Evolutionary conservation across 1,140 invertebrate species (phyloP).

Genomic region (Leucophenga varia): DNA sequence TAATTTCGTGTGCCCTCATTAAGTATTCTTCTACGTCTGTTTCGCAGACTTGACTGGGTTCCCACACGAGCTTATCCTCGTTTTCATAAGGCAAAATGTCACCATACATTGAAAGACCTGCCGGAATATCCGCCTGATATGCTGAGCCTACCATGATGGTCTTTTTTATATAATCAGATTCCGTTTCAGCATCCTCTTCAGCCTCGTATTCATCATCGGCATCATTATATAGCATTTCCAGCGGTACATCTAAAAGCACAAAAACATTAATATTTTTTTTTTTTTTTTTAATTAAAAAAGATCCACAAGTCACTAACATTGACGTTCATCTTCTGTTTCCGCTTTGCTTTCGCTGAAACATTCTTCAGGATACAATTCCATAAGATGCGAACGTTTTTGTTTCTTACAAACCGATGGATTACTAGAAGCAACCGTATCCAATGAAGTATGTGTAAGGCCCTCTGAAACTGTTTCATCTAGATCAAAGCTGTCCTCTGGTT

Average conservation of each 20-base stretch:
- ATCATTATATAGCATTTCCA: slow-evolving; percentile 69
- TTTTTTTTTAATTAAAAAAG: slow-evolving; percentile 35
- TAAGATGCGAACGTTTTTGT: slow-evolving; percentile 42
- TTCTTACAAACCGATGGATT: too few species aligned
- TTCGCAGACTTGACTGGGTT: slow-evolving; percentile 75
- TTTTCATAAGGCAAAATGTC: slow-evolving; percentile 94
- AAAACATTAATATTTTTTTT: too few species aligned
- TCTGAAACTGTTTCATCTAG: too few species aligned
- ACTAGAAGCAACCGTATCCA: too few species aligned
- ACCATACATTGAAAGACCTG: slow-evolving; percentile 87
- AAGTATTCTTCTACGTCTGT: slow-evolving; percentile 81
- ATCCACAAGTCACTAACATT: neutral
- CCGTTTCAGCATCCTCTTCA: slow-evolving; percentile 75
- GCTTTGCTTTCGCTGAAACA: slow-evolving; percentile 41
- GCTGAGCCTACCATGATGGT: slow-evolving; percentile 95
- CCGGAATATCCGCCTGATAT: slow-evolving; percentile 91
- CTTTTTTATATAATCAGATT: slow-evolving; percentile 61
- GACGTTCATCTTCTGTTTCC: slow-evolving; percentile 30
- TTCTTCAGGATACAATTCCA: slow-evolving; percentile 47
- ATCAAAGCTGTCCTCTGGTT: neutral
- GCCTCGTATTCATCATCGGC: slow-evolving; percentile 76
- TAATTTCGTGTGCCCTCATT: slow-evolving; percentile 53
- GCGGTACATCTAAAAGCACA: slow-evolving; percentile 58
- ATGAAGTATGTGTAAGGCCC: too few species aligned
- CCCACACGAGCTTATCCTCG: slow-evolving; percentile 93